Percentiles rank a stretch among this genome's conserved stretches.
Conservation (phyloP, 1,140 invertebrate genomes). For the Latrodectus geometricus region DNA sequence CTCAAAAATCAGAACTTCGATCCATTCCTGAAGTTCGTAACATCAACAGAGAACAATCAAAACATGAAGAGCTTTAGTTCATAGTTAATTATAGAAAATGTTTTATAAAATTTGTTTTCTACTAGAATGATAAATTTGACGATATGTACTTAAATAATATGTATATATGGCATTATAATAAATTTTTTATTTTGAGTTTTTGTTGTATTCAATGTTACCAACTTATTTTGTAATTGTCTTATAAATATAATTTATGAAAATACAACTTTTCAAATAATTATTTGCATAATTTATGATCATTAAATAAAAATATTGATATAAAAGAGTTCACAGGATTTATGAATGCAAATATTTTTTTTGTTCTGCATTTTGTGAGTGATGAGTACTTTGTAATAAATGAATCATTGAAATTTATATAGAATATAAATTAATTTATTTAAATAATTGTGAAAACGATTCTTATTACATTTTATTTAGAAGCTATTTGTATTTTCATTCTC, state of each 20-base stretch:
- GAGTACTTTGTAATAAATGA: too few relatives aligned
- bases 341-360: too few relatives aligned
- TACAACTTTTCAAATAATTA: not conserved
- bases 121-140: too few relatives aligned
- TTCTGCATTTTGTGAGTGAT: too few relatives aligned
- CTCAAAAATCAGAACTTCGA: not conserved
- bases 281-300: too few relatives aligned
- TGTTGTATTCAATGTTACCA: not conserved
- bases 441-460: too few relatives aligned
- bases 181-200: not conserved
- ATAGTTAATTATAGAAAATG: not conserved
- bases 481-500: constrained; percentile 20
- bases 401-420: too few relatives aligned
- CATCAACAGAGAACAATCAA: not conserved
- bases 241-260: not conserved
- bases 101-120: too few relatives aligned
- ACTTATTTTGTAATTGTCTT: not conserved
- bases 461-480: too few relatives aligned
- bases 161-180: constrained; percentile 17
- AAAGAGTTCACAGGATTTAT: too few relatives aligned
- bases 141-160: not conserved
- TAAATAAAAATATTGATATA: too few relatives aligned
- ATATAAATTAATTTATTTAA: too few relatives aligned
- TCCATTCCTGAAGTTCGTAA: not conserved
- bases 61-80: constrained; percentile 17